phyloP scores from a whole-genome alignment of 2,113 vertebrate species.

The Phrynosoma blainvillii region DNA sequence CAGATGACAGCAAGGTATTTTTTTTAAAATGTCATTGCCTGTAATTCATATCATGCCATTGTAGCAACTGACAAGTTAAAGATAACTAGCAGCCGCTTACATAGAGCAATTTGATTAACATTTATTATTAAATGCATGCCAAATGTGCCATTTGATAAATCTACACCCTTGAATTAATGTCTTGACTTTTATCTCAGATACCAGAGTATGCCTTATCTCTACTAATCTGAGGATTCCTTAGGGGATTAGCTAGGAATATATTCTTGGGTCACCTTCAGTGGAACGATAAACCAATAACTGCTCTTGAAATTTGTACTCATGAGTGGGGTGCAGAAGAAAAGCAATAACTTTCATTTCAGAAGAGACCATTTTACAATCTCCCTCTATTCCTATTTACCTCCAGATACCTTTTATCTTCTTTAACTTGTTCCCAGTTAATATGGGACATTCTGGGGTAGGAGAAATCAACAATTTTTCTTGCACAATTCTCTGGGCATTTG shows the following conservation, averaged over 20 bases:
- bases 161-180: constrained; percentile 70
- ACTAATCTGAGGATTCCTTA: constrained; percentile 44
- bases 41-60: background rate
- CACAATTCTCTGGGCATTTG: background rate
- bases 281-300: constrained; percentile 59
- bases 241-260: constrained; percentile 48
- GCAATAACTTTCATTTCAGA: constrained; percentile 51
- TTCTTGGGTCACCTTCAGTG: constrained; percentile 59
- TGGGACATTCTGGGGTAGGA: constrained; percentile 28
- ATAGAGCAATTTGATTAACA: constrained; percentile 63
- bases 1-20: constrained; percentile 4
- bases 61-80: constrained; percentile 50
- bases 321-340: constrained; percentile 38
- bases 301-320: constrained; percentile 55
- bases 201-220: constrained; percentile 55
- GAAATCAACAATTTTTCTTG: background rate
- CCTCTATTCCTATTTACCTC: background rate
- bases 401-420: background rate
- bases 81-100: constrained; percentile 54
- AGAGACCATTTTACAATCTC: constrained; percentile 33
- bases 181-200: constrained; percentile 66
- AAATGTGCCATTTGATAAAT: constrained; percentile 69
- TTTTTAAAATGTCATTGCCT: background rate
- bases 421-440: constrained; percentile 27
- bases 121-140: constrained; percentile 66